Evolutionary conservation across 92 coral and sea anemone genomes (phyloP), one percentile per base, ranked within the genome.

Genomic region (Ricordea florida): DNA sequence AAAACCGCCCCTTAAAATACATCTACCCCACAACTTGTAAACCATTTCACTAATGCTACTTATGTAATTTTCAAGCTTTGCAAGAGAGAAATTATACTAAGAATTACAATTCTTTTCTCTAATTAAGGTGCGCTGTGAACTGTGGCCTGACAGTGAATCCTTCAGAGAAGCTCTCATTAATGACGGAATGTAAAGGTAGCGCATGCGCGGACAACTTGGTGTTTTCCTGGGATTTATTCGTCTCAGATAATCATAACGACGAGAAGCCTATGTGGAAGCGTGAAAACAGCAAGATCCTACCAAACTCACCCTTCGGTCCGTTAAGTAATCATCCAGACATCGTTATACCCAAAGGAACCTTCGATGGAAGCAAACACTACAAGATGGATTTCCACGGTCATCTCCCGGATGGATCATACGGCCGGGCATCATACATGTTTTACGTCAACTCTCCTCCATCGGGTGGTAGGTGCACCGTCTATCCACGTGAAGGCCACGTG

Each of bases 401-500:
- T 10, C 29, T 77, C 41, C 15, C 57, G 35, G 32, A 53, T 33
- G 82, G 85, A 9, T 78, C 62, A 11, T 71, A 66, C 31, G 92
- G 92, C 27, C 63, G 62, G 42, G 89, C 92, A 40, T 62, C 85
- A 23, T n/a, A 17, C 25, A 44, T 24, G 18, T 47, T 81, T 20
- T 26, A 61, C 65, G 85, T 82, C n/a, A 87, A 87, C 82, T 57
- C 78, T 50, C 63, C 85, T 9, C 93, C 93, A 2, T 36, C 5
- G 27, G 71, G 50, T 16, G 93, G 93, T 5, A 25, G 57, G 9
- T 87, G 93, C 55, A 71, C 71, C 66, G 88, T 82, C 21, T 50
- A 77, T n/a, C 93, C 93, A 64, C 78, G 72, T 57, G 71, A 71
- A 24, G 93, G 93, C 4, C 64, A 82, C 85, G 93, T 78, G 78